Conservation (phyloP, 2,113 vertebrate species). For the Psittacus erithacus region DNA sequence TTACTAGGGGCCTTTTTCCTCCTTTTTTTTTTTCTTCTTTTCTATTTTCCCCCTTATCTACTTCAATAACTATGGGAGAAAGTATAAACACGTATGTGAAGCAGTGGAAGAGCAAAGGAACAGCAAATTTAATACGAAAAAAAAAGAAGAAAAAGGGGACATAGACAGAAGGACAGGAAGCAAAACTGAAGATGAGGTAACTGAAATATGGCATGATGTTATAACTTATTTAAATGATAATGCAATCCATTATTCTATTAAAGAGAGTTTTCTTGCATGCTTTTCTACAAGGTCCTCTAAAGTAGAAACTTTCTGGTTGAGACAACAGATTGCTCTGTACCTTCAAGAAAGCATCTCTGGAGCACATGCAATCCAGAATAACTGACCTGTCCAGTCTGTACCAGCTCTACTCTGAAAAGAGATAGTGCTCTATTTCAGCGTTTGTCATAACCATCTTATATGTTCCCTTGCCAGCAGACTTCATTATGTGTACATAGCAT, state of each 20-base stretch:
- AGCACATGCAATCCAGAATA: accelerated
- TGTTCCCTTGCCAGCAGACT: not conserved
- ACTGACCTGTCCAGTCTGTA: not conserved
- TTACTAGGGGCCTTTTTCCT: accelerated
- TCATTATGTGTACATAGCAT: not conserved
- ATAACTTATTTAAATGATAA: not conserved
- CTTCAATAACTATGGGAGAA: not conserved
- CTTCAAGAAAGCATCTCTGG: not conserved
- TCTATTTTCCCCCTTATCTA: not conserved
- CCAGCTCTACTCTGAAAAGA: not conserved
- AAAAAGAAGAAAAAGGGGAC: not conserved
- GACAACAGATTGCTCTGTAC: not conserved
- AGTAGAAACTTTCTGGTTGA: not conserved
- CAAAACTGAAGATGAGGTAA: not conserved
- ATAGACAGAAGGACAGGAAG: not conserved
- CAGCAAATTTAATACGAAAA: not conserved
- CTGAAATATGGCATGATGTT: not conserved
- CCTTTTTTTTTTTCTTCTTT: accelerated
- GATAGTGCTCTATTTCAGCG: not conserved
- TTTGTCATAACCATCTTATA: not conserved
- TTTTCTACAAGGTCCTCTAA: not conserved
- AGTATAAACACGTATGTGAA: not conserved
- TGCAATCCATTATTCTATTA: not conserved
- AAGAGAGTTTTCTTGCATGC: not conserved
- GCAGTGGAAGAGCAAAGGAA: not conserved